Evolutionary conservation across 2,113 vertebrate genomes (phyloP), one percentile per base, ranked within the genome.

Genomic region (Limanda limanda): DNA sequence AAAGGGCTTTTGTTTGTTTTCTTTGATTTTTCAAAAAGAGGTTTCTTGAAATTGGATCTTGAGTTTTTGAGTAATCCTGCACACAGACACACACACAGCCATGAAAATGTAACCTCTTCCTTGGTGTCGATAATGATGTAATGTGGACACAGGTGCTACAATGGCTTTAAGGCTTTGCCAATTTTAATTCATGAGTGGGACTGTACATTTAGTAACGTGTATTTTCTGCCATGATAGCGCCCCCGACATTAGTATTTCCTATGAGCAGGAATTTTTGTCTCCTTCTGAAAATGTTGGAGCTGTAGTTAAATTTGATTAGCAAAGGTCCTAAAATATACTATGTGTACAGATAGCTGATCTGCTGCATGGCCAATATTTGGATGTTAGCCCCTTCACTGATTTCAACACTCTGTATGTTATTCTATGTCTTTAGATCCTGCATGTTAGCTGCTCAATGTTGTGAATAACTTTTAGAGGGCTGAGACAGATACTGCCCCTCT

Each of bases 1-100:
- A 72, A 69, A 55, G 11, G 54, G 15, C 7, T 23, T 57, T 20
- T 31, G 5, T 66, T 73, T 68, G 54, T 58, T 59, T 23, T 4
- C 18, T 27, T 45, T 37, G 17, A 7, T 24, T 68, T 45, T 59
- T 35, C 51, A 68, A 31, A 31, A 31, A 31, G 31, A 31, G 6
- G 31, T 7, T 31, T 31, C 31, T 31, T 5, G 31, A 31, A 31
- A 31, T 31, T 31, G 31, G 31, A 5, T 31, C 5, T 31, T 31
- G 27, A 31, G 27, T 31, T 31, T 31, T 31, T 31, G 5, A 31
- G 27, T 31, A 31, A 6, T 31, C 27, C 27, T 31, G 27, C 27
- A 31, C 27, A 31, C 5, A 31, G 27, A 31, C 27, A 31, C 31
- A 31, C 31, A 31, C 6, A 31, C 31, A 31, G 31, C 31, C 31